Conservation (phyloP, 2,888 invertebrate genomes). For the Danaus chrysippus region DNA sequence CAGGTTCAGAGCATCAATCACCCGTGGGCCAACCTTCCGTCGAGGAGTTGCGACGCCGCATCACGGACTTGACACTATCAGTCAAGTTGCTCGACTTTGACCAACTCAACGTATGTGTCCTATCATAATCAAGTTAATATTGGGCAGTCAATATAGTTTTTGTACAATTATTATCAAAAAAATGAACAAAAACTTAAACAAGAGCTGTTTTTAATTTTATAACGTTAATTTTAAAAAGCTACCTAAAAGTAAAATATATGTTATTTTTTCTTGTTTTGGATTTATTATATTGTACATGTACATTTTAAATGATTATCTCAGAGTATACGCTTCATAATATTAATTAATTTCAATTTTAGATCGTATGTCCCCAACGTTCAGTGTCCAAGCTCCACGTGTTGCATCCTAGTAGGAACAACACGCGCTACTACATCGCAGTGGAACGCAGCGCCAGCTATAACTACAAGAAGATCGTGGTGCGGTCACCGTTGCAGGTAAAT, state of each 20-base stretch:
- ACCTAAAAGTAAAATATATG: neutral
- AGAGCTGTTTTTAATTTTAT: too few species aligned
- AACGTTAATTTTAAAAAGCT: too few species aligned
- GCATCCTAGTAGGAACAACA: conserved; percentile 79
- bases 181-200: too few species aligned
- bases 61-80: conserved; percentile 83
- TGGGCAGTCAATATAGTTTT: too few species aligned
- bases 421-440: conserved; percentile 84
- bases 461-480: conserved; percentile 80
- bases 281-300: too few species aligned
- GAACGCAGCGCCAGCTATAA: conserved; percentile 80
- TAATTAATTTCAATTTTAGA: conserved; percentile 39
- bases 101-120: conserved; percentile 68
- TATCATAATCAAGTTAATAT: neutral
- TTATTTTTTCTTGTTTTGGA: neutral
- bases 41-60: conserved; percentile 79
- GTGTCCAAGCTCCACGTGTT: conserved; percentile 82
- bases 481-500: conserved; percentile 86
- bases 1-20: conserved; percentile 34
- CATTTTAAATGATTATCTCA: neutral
- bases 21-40: conserved; percentile 58
- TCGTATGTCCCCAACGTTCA: conserved; percentile 82
- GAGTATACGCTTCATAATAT: neutral
- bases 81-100: conserved; percentile 82
- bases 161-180: too few species aligned